phyloP scores from a whole-genome alignment of 2,888 invertebrate genomes.

The Nematopogon swammerdamellus region DNA sequence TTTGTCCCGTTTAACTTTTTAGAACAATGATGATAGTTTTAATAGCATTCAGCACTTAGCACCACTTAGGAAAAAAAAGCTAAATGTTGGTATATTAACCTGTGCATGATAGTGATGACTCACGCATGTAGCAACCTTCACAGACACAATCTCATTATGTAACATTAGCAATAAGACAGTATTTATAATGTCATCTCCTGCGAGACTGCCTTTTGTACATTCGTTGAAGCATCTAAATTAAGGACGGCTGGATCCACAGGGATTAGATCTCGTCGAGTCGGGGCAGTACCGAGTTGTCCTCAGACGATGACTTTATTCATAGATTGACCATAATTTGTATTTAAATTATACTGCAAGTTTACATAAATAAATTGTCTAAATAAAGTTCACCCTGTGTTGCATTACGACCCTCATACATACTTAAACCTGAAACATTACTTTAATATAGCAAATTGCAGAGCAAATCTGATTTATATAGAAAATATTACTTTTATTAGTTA shows the following conservation, averaged over 20 bases:
- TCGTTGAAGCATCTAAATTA: conserved; percentile 40
- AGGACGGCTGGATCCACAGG: conserved; percentile 31
- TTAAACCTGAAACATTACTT: no score
- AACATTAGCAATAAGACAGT: conserved; percentile 50
- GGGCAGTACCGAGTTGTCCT: conserved; percentile 34
- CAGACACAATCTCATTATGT: conserved; percentile 53
- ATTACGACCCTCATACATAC: no score
- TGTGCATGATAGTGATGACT: conserved; percentile 39
- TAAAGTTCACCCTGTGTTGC: not conserved
- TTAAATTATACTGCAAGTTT: conserved; percentile 56
- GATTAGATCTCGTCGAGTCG: conserved; percentile 6
- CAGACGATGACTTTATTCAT: conserved; percentile 35
- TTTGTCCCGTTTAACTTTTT: conserved; percentile 51
- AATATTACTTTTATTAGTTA: no score
- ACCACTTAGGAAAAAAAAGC: conserved; percentile 36
- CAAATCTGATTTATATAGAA: no score
- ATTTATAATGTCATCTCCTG: conserved; percentile 52
- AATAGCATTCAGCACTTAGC: conserved; percentile 43
- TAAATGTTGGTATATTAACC: conserved; percentile 30
- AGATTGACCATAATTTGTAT: conserved; percentile 55
- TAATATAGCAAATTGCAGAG: no score
- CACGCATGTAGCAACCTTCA: conserved; percentile 32
- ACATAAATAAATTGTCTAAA: conserved; percentile 56
- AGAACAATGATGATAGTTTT: conserved; percentile 36
- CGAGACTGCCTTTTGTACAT: conserved; percentile 57